Conservation (phyloP, 1,140 invertebrate genomes). For the Sitodiplosis mosellana region DNA sequence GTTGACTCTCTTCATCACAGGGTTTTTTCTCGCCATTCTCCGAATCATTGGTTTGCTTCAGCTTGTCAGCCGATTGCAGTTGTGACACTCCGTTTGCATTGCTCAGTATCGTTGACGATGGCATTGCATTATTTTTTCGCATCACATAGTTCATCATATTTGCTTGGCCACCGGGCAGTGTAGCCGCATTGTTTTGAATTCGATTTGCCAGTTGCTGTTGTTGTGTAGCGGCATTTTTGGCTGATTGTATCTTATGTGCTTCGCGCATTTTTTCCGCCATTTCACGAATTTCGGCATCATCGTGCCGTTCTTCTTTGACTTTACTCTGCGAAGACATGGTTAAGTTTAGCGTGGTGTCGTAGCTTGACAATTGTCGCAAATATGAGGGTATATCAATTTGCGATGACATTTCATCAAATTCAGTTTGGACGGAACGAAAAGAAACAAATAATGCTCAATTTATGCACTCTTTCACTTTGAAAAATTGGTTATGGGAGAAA, state of each 20-base stretch:
- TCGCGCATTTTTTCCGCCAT: constrained; percentile 72
- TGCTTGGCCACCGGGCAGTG: constrained; percentile 27
- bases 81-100: constrained; percentile 4
- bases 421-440: too few relatives aligned
- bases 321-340: too few relatives aligned
- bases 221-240: constrained; percentile 33
- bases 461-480: too few relatives aligned
- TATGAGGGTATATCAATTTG: too few relatives aligned
- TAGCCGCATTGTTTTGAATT: constrained; percentile 13
- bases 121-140: constrained; percentile 22
- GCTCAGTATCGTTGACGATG: constrained; percentile 8
- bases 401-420: too few relatives aligned
- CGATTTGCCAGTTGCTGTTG: constrained; percentile 5
- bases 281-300: constrained; percentile 71
- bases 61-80: constrained; percentile 1
- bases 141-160: constrained; percentile 40
- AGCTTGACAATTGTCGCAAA: too few relatives aligned
- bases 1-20: constrained; percentile 58
- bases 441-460: too few relatives aligned
- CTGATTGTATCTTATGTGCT: constrained; percentile 55
- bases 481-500: too few relatives aligned
- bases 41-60: background rate
- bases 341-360: too few relatives aligned
- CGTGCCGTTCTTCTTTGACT: constrained; percentile 61
- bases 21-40: constrained; percentile 17